Base-by-base conservation (phyloP, 2,797 vertebrate species). In the Melopsittacus undulatus region DNA sequence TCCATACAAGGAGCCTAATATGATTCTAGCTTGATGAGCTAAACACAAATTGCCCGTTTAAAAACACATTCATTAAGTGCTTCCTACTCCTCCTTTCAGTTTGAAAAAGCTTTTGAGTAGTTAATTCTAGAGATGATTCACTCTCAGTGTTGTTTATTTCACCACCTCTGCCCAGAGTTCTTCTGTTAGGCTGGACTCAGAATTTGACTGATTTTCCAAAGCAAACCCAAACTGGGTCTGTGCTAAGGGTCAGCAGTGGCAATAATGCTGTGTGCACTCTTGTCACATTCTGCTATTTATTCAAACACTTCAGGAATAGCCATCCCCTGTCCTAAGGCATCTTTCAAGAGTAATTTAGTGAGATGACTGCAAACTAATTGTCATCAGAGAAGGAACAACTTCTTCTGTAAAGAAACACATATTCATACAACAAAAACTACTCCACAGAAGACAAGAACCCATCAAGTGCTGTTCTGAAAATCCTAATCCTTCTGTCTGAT, bases 41-140 rank as follows among this genome's bases (percentile, higher is more conserved):
- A 61, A 95, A 93, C 72, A 90, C 83, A 89, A 95, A 95, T 94
- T 91, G 83, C 86, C 54, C 68, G 0, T 85, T 95, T 95, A 93
- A 96, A 94, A 95, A 90, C 83, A 94, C 66, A 87, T 92, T 92
- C 87, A 93, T 96, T 95, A 94, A 90, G 81, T 66, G 82, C 82
- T 93, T 93, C 90, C 92, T 84, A 89, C 72, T 95, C 83, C 90
- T 92, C 83, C 83, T 94, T 93, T 90, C 88, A 96, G 88, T 77
- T 30, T 85, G 89, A 75, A 89, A 94, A 94, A 62, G 85, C 74
- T 82, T 42, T 62, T 40, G 36, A 57, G 62, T 67, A 81, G 79
- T 84, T 93, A 94, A 94, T 87, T 92, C 82, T 70, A 80, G 45
- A 94, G 81, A 89, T 87, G 64, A 95, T 92, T 89, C 72, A 85